These are phyloP conservation scores for Drosophila borborema DNA, from an alignment of 2,888 invertebrate species.

Conservation along the genomic window DNA sequence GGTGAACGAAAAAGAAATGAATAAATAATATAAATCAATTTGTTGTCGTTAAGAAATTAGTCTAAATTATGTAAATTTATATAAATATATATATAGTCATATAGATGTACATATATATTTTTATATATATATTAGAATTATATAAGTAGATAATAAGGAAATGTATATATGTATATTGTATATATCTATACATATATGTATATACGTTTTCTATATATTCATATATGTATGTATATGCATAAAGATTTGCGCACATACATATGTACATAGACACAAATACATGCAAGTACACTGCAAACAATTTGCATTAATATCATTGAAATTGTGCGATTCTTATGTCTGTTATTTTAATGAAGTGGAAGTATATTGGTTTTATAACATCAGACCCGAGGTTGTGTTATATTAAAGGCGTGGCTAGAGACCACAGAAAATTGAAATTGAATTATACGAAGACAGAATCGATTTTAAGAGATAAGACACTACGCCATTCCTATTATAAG, in stretches of 20 bases:
- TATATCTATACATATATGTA: too few relatives aligned
- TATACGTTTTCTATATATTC: background rate
- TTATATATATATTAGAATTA: background rate
- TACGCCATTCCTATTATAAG: too few relatives aligned
- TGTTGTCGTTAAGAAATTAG: constrained; percentile 63
- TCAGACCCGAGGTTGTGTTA: too few relatives aligned
- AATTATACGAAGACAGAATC: too few relatives aligned
- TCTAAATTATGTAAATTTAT: constrained; percentile 49
- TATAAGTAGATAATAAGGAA: constrained; percentile 25
- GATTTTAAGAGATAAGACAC: too few relatives aligned
- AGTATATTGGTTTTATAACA: too few relatives aligned
- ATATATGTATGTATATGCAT: constrained; percentile 6
- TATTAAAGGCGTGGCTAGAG: too few relatives aligned
- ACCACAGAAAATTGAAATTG: too few relatives aligned
- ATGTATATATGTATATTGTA: too few relatives aligned
- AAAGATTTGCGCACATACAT: background rate
- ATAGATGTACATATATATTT: background rate
- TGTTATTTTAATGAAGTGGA: too few relatives aligned
- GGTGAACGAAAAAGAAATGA: constrained; percentile 70
- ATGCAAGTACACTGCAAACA: constrained; percentile 19
- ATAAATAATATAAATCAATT: constrained; percentile 73
- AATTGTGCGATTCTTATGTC: background rate
- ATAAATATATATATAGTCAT: constrained; percentile 30
- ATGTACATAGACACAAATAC: constrained; percentile 36
- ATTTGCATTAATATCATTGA: background rate